Conservation (phyloP, 1,140 invertebrate genomes). For the Brachionus paranguensis region DNA sequence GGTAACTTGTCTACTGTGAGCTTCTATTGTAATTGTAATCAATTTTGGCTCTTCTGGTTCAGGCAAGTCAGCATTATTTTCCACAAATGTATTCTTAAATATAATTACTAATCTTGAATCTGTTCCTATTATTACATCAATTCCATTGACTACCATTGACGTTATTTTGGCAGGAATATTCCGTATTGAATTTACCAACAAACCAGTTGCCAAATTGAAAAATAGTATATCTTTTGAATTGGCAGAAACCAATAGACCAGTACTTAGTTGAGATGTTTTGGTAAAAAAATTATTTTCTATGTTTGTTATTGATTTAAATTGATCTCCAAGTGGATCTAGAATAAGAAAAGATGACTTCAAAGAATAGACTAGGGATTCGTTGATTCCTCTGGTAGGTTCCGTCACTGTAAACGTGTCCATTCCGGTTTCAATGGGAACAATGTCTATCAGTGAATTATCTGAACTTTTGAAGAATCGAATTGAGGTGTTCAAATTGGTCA, state of each 20-base stretch:
- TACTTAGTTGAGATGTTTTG: neutral
- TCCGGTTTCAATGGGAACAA: neutral
- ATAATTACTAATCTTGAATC: neutral
- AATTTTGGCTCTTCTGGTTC: neutral
- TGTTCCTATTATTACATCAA: neutral
- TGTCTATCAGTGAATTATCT: neutral
- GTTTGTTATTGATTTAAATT: neutral
- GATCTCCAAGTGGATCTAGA: neutral
- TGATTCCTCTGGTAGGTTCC: neutral
- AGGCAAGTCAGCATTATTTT: neutral
- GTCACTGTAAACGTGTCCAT: neutral
- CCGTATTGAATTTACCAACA: neutral
- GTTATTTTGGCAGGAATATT: neutral
- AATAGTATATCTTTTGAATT: neutral
- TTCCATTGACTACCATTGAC: neutral
- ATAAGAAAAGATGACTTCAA: neutral
- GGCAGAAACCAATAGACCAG: neutral
- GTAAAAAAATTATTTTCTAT: neutral
- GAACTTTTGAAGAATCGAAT: neutral
- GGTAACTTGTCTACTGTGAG: neutral
- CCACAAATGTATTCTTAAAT: neutral
- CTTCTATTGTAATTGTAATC: neutral
- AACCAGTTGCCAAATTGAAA: neutral
- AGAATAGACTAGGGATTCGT: neutral
- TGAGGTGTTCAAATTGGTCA: neutral